These are phyloP conservation scores for Shargacucullia verbasci DNA, from an alignment of 2,888 invertebrate species.

Conservation along the genomic window DNA sequence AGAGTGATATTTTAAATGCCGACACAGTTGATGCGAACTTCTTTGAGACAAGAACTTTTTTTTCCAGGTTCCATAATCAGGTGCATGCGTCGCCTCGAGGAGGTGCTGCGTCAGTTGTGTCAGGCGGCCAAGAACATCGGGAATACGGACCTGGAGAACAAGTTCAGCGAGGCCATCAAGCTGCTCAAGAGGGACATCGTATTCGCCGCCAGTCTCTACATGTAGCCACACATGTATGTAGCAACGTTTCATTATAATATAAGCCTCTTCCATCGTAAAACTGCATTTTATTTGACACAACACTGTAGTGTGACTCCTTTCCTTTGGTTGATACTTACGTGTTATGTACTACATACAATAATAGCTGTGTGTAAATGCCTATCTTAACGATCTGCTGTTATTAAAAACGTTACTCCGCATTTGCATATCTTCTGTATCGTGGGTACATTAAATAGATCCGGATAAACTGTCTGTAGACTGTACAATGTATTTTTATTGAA, in stretches of 20 bases:
- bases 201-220: conserved; percentile 99
- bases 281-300: conserved; percentile 14
- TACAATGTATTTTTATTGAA: too few relatives aligned
- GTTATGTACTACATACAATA: too few relatives aligned
- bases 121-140: conserved; percentile 99
- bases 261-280: conserved; percentile 9
- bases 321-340: too few relatives aligned
- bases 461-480: too few relatives aligned
- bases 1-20: too few relatives aligned
- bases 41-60: not conserved
- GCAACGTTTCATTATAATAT: conserved; percentile 20
- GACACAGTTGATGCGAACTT: too few relatives aligned
- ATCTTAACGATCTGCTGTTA: too few relatives aligned
- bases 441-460: too few relatives aligned
- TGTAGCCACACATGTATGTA: conserved; percentile 64
- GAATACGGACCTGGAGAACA: conserved; percentile 97
- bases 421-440: too few relatives aligned
- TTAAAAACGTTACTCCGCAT: too few relatives aligned
- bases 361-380: too few relatives aligned
- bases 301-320: too few relatives aligned
- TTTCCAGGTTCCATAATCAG: conserved; percentile 90
- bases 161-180: conserved; percentile 97
- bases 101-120: conserved; percentile 97
- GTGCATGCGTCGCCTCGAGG: conserved; percentile 98
- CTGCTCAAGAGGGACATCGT: conserved; percentile 99